Evolutionary conservation across 2,797 vertebrate genomes (phyloP).

Genomic region (Vipera ursinii): DNA sequence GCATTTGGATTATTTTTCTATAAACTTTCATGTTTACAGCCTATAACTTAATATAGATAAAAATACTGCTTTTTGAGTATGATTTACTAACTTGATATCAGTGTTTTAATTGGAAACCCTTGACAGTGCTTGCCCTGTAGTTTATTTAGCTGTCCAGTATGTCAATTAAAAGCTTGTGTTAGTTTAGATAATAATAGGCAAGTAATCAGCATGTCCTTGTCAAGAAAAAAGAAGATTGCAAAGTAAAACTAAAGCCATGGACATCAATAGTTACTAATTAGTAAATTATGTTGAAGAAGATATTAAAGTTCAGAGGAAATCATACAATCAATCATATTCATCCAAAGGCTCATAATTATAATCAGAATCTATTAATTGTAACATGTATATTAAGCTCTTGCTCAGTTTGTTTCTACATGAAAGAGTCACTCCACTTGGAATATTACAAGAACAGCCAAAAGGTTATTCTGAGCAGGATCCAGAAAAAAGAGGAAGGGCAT

Average conservation of each 20-base stretch:
- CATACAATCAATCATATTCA: not conserved
- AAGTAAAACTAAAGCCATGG: not conserved
- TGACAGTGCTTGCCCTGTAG: not conserved
- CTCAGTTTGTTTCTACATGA: not conserved
- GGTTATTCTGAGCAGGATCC: not conserved
- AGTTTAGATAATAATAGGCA: not conserved
- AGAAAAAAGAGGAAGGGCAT: not conserved
- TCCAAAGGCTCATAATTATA: not conserved
- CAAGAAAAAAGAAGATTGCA: not conserved
- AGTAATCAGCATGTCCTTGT: not conserved
- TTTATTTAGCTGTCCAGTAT: not conserved
- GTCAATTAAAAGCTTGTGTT: not conserved
- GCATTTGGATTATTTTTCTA: not conserved
- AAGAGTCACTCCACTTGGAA: not conserved
- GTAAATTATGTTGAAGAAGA: not conserved
- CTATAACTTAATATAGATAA: not conserved
- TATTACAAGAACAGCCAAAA: not conserved
- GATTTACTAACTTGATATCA: not conserved
- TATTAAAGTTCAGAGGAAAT: not conserved
- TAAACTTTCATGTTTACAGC: not conserved
- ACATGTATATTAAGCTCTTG: not conserved
- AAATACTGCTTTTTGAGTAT: not conserved
- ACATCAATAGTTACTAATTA: too few species aligned
- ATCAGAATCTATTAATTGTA: not conserved
- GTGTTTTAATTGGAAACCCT: not conserved